Evolutionary conservation across 1,140 invertebrate genomes (phyloP).

Genomic region (Drosophila sturtevanti): DNA sequence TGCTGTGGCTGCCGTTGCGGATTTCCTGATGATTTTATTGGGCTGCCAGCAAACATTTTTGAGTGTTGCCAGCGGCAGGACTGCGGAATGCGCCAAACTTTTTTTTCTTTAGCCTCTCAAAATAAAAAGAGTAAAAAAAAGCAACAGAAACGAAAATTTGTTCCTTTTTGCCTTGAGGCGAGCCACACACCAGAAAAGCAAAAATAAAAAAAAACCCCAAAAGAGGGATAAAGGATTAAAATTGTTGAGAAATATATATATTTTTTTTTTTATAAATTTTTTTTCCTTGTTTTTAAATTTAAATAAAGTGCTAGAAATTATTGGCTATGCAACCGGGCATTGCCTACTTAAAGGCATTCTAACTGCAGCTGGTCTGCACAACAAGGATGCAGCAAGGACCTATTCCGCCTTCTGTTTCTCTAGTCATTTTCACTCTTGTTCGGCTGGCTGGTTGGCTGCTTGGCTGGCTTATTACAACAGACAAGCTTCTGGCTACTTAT

Average conservation of each 20-base stretch:
- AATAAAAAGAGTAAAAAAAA: background rate
- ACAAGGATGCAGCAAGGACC: slow-evolving; percentile 9
- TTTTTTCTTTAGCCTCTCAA: slow-evolving; percentile 37
- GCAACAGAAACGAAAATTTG: slow-evolving; percentile 24
- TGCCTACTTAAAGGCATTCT: slow-evolving; percentile 28
- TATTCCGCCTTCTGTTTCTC: slow-evolving; percentile 19
- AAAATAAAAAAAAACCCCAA: slow-evolving; percentile 20
- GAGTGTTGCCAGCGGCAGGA: slow-evolving; percentile 75
- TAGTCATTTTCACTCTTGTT: slow-evolving; percentile 48
- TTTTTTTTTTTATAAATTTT: slow-evolving; percentile 31
- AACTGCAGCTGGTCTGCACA: slow-evolving; percentile 24
- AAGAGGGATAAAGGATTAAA: slow-evolving; percentile 73
- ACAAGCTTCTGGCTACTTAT: slow-evolving; percentile 66
- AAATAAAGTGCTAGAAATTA: slow-evolving; percentile 66
- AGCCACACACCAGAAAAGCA: slow-evolving; percentile 16
- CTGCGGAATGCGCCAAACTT: slow-evolving; percentile 75
- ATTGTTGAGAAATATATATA: slow-evolving; percentile 56
- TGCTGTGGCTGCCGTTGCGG: slow-evolving; percentile 47
- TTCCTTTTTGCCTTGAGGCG: slow-evolving; percentile 31
- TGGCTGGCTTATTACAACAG: slow-evolving; percentile 50
- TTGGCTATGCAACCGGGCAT: slow-evolving; percentile 34
- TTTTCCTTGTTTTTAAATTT: slow-evolving; percentile 46
- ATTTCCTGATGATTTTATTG: slow-evolving; percentile 80
- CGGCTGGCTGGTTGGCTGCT: slow-evolving; percentile 26
- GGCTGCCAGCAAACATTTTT: slow-evolving; percentile 78